phyloP scores from a whole-genome alignment of 2,797 vertebrate genomes.

The Megaceryle alcyon region DNA sequence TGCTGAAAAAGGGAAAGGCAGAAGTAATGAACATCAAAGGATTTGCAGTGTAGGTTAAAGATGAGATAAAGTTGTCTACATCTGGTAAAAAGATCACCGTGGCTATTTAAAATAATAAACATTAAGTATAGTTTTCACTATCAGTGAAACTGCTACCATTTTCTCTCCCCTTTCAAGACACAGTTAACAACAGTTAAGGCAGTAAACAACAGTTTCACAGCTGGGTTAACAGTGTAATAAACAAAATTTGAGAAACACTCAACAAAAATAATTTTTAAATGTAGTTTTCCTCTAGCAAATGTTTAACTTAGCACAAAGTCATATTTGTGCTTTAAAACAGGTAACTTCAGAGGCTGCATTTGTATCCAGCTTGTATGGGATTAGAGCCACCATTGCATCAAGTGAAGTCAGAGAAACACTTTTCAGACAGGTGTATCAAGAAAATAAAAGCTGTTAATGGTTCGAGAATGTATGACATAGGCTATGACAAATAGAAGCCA shows the following conservation, averaged over 20 bases:
- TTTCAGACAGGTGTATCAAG: fast-evolving
- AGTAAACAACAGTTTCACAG: not conserved
- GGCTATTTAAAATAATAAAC: not conserved
- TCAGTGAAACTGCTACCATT: not conserved
- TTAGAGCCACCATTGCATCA: not conserved
- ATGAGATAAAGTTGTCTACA: not conserved
- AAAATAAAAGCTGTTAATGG: fast-evolving
- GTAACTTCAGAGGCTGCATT: fast-evolving
- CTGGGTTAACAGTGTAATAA: not conserved
- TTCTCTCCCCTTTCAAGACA: not conserved
- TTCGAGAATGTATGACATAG: not conserved
- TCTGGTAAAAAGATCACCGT: not conserved
- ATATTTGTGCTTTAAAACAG: not conserved
- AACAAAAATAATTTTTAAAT: fast-evolving
- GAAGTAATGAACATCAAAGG: not conserved
- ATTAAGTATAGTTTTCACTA: not conserved
- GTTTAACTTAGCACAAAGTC: not conserved
- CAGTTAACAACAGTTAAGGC: not conserved
- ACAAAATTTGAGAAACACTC: fast-evolving
- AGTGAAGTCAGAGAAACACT: not conserved
- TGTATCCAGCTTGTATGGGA: fast-evolving
- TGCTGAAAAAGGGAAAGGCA: not conserved
- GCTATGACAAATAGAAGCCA: not conserved
- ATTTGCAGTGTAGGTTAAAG: not conserved
- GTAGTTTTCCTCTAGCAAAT: not conserved